These are phyloP conservation scores for Menura novaehollandiae DNA, from an alignment of 2,113 vertebrate genomes.

Conservation along the genomic window DNA sequence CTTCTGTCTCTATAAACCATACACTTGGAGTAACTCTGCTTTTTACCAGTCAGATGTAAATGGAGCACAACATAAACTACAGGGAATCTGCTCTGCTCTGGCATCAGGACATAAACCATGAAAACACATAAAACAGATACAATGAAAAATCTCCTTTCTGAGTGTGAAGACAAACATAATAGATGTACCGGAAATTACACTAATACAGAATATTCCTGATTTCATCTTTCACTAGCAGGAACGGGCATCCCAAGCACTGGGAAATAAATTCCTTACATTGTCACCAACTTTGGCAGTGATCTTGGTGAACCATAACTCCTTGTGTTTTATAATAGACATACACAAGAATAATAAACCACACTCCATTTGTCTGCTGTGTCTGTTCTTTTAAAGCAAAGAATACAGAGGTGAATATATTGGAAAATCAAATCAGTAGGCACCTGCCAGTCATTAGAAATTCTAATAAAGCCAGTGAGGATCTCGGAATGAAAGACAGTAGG, in stretches of 20 bases:
- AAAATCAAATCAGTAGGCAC: neutral
- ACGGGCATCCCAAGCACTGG: neutral
- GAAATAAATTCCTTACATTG: neutral
- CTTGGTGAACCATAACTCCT: neutral
- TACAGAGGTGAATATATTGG: neutral
- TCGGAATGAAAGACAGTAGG: neutral
- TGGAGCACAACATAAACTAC: neutral
- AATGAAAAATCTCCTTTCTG: neutral
- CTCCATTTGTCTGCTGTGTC: neutral
- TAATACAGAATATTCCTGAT: neutral
- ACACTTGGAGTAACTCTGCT: neutral
- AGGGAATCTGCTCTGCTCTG: neutral
- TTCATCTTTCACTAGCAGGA: neutral
- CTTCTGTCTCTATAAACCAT: neutral
- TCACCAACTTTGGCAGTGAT: neutral
- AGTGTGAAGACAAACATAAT: neutral
- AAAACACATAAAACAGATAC: neutral
- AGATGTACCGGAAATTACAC: neutral
- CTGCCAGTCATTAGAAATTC: neutral
- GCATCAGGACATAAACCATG: neutral
- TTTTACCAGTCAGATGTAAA: neutral
- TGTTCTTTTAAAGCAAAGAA: neutral
- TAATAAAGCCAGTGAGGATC: neutral
- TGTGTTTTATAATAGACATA: neutral
- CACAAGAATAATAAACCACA: neutral